A percentile compares a stretch with the other conserved stretches of the same genome.
These are phyloP conservation scores for Phataginus tetradactyla DNA, from an alignment of 2,797 vertebrate species.

Conservation along the genomic window DNA sequence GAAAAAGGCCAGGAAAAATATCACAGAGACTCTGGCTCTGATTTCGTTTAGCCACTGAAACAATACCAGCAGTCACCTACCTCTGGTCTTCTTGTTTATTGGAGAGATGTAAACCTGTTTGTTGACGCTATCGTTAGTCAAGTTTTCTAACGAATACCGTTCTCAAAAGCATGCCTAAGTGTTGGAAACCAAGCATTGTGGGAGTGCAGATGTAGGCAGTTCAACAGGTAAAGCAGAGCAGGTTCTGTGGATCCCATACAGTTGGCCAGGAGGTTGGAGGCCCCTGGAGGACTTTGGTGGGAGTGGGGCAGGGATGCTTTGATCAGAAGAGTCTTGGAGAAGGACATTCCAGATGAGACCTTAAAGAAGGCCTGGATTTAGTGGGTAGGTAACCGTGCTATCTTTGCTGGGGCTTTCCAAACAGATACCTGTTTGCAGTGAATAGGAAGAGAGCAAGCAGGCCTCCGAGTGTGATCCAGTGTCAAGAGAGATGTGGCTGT, in stretches of 20 bases:
- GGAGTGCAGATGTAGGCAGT: not conserved
- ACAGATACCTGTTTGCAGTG: not conserved
- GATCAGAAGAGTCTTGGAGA: not conserved
- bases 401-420: not conserved
- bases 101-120: conserved; percentile 33
- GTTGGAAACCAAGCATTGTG: not conserved
- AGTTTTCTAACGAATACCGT: not conserved
- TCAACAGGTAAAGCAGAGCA: not conserved
- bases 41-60: not conserved
- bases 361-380: not conserved
- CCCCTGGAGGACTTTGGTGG: not conserved
- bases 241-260: not conserved
- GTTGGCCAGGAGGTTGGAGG: not conserved
- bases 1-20: conserved; percentile 25
- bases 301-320: not conserved
- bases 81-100: not conserved
- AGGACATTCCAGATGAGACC: not conserved
- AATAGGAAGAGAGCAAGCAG: not conserved
- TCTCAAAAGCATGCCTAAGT: not conserved
- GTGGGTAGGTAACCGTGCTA: not conserved
- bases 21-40: not conserved
- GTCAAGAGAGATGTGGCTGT: not conserved
- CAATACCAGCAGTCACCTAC: not conserved
- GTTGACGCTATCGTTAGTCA: not conserved
- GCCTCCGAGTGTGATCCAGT: not conserved